Evolutionary conservation across 2,113 vertebrate genomes (phyloP).

Genomic region (Prolemur simus): DNA sequence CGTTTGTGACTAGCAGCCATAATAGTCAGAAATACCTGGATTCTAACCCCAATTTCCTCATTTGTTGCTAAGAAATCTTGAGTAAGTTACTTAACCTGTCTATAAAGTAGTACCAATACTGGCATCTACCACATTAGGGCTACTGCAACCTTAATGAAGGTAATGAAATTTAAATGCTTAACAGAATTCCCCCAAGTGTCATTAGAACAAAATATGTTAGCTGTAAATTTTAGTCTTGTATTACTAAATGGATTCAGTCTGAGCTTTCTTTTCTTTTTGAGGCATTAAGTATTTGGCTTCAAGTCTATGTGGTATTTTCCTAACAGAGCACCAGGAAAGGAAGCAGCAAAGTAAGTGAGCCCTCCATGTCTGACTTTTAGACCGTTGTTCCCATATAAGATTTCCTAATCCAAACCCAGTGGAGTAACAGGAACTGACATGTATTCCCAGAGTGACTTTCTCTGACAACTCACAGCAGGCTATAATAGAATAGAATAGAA

Average conservation of each 20-base stretch:
- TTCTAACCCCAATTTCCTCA: not conserved
- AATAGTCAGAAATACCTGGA: not conserved
- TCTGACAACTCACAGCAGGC: slow-evolving; percentile 31
- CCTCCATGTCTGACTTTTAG: slow-evolving; percentile 45
- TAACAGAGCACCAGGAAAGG: not conserved
- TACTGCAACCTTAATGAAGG: not conserved
- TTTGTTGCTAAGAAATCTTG: not conserved
- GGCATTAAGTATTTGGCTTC: not conserved
- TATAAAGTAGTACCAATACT: not conserved
- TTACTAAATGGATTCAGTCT: not conserved
- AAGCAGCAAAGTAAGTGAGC: not conserved
- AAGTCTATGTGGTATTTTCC: not conserved
- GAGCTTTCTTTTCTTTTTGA: not conserved
- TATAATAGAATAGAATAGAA: not conserved
- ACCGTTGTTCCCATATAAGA: not conserved
- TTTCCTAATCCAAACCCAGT: slow-evolving; percentile 35
- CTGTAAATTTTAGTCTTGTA: not conserved
- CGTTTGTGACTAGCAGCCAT: not conserved
- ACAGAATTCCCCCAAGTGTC: not conserved
- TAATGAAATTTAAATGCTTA: not conserved
- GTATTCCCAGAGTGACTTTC: slow-evolving; percentile 41
- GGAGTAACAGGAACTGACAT: slow-evolving; percentile 27
- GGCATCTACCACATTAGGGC: not conserved
- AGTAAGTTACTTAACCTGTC: not conserved
- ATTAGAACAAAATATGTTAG: not conserved